These are phyloP conservation scores for Myripristis murdjan DNA, from an alignment of 2,797 vertebrate species.

Conservation along the genomic window DNA sequence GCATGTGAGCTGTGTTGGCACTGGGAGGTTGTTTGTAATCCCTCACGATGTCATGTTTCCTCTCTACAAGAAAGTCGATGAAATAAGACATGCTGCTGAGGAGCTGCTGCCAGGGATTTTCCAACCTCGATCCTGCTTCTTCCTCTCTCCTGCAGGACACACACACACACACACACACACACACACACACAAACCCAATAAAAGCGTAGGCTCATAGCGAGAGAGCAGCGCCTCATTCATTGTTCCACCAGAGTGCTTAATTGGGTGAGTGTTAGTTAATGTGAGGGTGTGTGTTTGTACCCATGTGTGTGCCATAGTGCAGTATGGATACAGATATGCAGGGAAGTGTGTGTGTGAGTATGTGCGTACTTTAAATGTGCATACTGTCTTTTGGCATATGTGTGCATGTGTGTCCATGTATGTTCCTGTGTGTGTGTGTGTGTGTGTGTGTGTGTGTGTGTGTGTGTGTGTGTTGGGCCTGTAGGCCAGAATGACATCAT, in stretches of 20 bases:
- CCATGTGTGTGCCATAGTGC: not conserved
- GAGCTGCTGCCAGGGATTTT: slow-evolving; percentile 62
- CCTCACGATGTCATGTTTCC: slow-evolving; percentile 52
- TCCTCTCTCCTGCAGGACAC: slow-evolving; percentile 11
- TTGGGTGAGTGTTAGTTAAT: slow-evolving; percentile 45
- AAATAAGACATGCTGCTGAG: slow-evolving; percentile 53
- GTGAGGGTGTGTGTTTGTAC: not conserved
- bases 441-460: slow-evolving; percentile 16
- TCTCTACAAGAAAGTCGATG: slow-evolving; percentile 41
- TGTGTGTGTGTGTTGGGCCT: too few species aligned
- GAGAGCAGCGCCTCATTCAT: slow-evolving; percentile 8
- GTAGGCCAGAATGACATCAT: slow-evolving; percentile 70
- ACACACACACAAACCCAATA: not conserved
- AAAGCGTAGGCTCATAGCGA: not conserved
- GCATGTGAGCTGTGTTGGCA: slow-evolving; percentile 18
- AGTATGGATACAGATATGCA: not conserved
- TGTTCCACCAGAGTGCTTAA: slow-evolving; percentile 56
- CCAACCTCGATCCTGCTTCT: slow-evolving; percentile 30
- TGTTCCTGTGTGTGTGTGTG: slow-evolving; percentile 14
- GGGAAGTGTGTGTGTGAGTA: not conserved
- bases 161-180: slow-evolving; percentile 8
- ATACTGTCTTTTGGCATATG: not conserved
- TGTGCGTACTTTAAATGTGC: too few species aligned
- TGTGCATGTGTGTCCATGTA: not conserved
- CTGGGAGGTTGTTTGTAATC: slow-evolving; percentile 40